Conservation (phyloP, 2,113 vertebrate genomes). For the Motacilla alba region DNA sequence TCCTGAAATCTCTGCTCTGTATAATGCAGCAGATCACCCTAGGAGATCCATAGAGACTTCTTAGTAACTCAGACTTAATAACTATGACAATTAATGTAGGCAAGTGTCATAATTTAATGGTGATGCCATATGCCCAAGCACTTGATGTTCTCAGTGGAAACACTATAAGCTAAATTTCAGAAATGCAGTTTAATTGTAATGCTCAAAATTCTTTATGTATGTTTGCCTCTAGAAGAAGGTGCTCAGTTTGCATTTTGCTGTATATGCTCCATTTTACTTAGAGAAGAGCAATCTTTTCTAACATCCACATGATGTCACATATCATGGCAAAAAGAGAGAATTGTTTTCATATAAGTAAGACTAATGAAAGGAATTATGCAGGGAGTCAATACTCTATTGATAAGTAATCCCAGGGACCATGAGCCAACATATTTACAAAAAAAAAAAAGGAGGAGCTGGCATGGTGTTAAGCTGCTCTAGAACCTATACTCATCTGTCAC, state of each 20-base stretch:
- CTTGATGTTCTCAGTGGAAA: not conserved
- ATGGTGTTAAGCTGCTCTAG: accelerated
- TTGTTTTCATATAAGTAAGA: not conserved
- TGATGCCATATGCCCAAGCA: not conserved
- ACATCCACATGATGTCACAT: not conserved
- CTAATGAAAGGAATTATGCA: not conserved
- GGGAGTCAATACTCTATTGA: not conserved
- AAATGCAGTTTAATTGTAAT: not conserved
- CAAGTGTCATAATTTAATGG: not conserved
- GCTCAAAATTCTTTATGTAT: not conserved
- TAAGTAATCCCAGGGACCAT: not conserved
- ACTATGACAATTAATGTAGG: not conserved
- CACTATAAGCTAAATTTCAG: not conserved
- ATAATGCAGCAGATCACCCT: not conserved
- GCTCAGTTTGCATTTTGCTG: not conserved
- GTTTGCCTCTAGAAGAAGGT: not conserved
- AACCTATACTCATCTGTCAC: accelerated
- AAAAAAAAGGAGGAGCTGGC: not conserved
- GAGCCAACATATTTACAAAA: not conserved
- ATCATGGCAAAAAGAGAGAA: not conserved
- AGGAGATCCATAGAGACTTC: not conserved
- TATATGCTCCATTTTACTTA: not conserved
- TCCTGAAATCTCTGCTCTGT: not conserved
- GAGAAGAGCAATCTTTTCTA: not conserved
- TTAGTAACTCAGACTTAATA: not conserved